A percentile compares a stretch with the other conserved stretches of the same genome.
Conservation (phyloP, 1,140 invertebrate species). For the Chelonus insularis region DNA sequence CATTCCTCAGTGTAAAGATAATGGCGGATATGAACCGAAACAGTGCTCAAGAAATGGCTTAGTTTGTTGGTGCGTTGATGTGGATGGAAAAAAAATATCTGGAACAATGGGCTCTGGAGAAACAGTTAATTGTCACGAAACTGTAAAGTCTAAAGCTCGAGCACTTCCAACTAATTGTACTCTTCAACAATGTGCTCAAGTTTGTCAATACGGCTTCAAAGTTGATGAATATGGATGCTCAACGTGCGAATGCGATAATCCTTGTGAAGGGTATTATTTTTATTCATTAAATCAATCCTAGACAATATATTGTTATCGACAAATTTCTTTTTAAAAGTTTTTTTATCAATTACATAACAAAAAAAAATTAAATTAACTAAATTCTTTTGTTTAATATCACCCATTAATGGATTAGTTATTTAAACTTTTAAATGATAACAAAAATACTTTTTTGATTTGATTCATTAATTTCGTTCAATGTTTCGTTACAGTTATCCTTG, state of each 20-base stretch:
- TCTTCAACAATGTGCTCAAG: conserved; percentile 68
- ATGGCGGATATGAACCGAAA: conserved; percentile 70
- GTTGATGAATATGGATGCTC: conserved; percentile 76
- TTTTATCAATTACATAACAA: too few relatives aligned
- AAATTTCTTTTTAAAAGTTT: not conserved
- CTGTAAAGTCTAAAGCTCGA: conserved; percentile 43
- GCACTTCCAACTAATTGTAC: conserved; percentile 36
- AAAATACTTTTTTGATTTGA: not conserved
- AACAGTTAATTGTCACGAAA: conserved; percentile 66
- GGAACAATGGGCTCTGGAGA: conserved; percentile 78
- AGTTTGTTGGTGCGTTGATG: conserved; percentile 86
- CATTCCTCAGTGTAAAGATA: conserved; percentile 74
- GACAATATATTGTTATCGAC: not conserved
- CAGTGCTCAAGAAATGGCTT: conserved; percentile 83
- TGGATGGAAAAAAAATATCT: conserved; percentile 72
- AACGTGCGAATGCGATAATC: conserved; percentile 83
- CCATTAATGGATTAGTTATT: not conserved
- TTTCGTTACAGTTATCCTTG: conserved; percentile 64
- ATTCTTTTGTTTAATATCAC: too few relatives aligned
- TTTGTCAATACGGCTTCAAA: conserved; percentile 84
- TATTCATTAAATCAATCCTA: too few relatives aligned
- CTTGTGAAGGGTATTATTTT: conserved; percentile 68
- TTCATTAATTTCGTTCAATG: not conserved
- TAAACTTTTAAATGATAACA: not conserved
- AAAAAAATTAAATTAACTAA: not conserved